A percentile compares a stretch with the other conserved stretches of the same genome.
phyloP scores from a whole-genome alignment of 2,797 vertebrate species.

The Chelonia mydas region DNA sequence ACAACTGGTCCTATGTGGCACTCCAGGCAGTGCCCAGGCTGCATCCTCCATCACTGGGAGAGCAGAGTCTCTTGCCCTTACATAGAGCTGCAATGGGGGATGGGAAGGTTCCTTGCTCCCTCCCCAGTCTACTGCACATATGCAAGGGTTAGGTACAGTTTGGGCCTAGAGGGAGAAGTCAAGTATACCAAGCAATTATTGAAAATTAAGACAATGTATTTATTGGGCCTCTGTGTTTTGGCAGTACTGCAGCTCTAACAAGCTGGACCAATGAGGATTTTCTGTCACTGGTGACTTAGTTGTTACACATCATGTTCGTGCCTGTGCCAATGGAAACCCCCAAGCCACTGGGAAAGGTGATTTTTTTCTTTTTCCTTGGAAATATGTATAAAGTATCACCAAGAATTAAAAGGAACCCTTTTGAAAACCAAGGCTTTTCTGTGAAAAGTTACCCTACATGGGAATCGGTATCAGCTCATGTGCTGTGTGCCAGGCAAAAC shows the following conservation, averaged over 20 bases:
- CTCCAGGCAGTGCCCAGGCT: neutral
- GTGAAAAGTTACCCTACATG: neutral
- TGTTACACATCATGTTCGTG: neutral
- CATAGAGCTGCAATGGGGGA: neutral
- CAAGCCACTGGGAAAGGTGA: neutral
- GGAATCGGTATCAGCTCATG: neutral
- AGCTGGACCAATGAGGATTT: conserved; percentile 1
- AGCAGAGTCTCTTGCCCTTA: neutral
- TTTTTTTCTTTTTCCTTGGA: conserved; percentile 8
- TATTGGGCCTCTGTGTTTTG: neutral
- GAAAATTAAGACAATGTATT: neutral
- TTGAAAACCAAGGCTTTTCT: conserved; percentile 4
- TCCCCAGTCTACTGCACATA: neutral
- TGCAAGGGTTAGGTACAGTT: neutral
- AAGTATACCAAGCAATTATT: neutral
- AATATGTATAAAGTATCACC: neutral
- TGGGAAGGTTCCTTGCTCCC: neutral
- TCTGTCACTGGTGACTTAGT: neutral
- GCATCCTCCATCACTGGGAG: neutral
- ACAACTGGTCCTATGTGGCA: neutral
- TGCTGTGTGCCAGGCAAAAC: neutral
- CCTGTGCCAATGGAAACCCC: neutral
- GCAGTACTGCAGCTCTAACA: neutral
- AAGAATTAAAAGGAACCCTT: neutral
- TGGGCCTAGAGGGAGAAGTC: neutral